Conservation (phyloP, 2,888 invertebrate genomes). For the Philhelius pedissequus region DNA sequence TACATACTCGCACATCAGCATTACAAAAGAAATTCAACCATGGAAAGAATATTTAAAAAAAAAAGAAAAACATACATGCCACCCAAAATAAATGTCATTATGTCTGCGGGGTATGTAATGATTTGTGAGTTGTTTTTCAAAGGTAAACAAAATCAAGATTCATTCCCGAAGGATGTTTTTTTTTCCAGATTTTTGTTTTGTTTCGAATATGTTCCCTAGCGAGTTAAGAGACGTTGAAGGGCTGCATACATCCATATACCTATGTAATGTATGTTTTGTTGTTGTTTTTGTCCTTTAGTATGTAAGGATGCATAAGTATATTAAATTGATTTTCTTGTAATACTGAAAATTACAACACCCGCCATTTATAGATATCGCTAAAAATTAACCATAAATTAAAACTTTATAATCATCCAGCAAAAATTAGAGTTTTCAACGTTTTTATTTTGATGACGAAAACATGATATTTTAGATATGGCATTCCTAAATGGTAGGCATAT, state of each 20-base stretch:
- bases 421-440: too few species aligned
- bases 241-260: not conserved
- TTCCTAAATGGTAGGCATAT: too few species aligned
- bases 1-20: not conserved
- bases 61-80: constrained; percentile 30
- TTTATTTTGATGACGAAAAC: too few species aligned
- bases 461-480: too few species aligned
- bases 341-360: too few species aligned
- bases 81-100: constrained; percentile 55
- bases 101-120: constrained; percentile 46
- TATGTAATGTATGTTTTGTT: not conserved
- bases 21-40: not conserved
- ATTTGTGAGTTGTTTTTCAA: constrained; percentile 35
- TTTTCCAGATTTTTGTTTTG: not conserved
- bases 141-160: constrained; percentile 33
- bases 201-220: not conserved
- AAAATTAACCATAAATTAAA: too few species aligned
- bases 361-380: too few species aligned
- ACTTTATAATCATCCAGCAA: too few species aligned
- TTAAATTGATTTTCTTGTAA: too few species aligned
- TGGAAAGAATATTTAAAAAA: constrained; percentile 12
- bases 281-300: not conserved
- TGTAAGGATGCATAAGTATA: too few species aligned
- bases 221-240: not conserved
- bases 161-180: constrained; percentile 12